Conservation (phyloP, 2,797 vertebrate genomes). For the Amazona finschi region DNA sequence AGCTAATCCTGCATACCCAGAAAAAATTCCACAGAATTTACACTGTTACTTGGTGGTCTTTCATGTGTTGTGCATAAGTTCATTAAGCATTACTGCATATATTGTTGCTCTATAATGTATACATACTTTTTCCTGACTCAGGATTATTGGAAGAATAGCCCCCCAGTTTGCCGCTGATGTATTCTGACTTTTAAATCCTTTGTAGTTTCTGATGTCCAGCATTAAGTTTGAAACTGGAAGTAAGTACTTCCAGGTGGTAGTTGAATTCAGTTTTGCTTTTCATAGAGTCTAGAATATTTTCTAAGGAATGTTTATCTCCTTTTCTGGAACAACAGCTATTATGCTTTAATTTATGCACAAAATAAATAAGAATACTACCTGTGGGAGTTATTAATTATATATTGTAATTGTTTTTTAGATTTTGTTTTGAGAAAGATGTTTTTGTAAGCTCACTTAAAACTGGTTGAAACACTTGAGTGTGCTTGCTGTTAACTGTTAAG, state of each 20-base stretch:
- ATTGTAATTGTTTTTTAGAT: not conserved
- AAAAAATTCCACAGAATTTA: not conserved
- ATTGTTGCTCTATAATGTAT: not conserved
- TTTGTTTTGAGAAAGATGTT: not conserved
- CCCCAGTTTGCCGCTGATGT: not conserved
- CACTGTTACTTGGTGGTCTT: not conserved
- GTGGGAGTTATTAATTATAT: not conserved
- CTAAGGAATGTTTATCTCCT: not conserved
- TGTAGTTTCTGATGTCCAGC: not conserved
- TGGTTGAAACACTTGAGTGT: not conserved
- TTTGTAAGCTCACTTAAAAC: not conserved
- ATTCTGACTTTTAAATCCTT: not conserved
- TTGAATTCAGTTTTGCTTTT: not conserved
- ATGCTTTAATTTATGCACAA: not conserved
- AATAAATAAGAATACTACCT: not conserved
- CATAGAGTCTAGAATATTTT: not conserved
- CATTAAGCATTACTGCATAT: not conserved
- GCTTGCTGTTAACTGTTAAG: not conserved
- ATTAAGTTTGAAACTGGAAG: not conserved
- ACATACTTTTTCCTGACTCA: not conserved
- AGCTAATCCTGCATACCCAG: rapidly evolving
- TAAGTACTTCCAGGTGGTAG: not conserved
- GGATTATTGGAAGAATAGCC: not conserved
- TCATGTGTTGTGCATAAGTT: not conserved
- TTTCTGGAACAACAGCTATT: not conserved